Conservation (phyloP, 1,140 invertebrate species). For the Eupristina koningsbergeri region DNA sequence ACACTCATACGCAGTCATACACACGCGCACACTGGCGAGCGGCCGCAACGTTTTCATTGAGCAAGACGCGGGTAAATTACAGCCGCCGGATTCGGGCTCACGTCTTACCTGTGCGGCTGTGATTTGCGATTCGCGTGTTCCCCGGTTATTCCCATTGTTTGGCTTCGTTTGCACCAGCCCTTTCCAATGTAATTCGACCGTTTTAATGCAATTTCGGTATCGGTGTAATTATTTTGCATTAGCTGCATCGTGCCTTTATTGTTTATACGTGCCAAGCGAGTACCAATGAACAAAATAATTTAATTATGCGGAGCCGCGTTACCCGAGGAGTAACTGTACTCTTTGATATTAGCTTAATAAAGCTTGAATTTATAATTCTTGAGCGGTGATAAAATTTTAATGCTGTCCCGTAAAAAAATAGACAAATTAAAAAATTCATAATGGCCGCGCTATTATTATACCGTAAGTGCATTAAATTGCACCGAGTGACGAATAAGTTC, state of each 20-base stretch:
- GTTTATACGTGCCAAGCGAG: neutral
- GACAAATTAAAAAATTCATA: neutral
- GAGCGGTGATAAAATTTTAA: too few species aligned
- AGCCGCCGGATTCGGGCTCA: conserved; percentile 2
- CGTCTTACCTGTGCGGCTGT: neutral
- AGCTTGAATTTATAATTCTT: too few species aligned
- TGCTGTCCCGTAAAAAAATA: neutral
- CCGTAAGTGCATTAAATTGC: neutral
- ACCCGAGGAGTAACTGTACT: neutral
- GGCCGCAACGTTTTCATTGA: conserved; percentile 14
- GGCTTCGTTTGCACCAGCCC: neutral
- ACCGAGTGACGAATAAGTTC: too few species aligned
- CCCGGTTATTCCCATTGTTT: neutral
- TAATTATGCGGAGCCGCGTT: neutral
- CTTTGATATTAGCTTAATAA: neutral
- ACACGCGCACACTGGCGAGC: too few species aligned
- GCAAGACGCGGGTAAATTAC: conserved; percentile 1
- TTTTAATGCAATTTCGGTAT: neutral
- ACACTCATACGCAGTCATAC: too few species aligned
- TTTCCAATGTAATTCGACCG: neutral
- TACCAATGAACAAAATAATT: neutral
- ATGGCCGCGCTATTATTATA: too few species aligned
- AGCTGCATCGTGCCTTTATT: neutral
- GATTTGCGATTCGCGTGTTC: neutral
- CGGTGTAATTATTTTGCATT: neutral